Evolutionary conservation across 2,888 invertebrate species (phyloP), one percentile per base, ranked within the genome.

Genomic region (Atrina japonica): DNA sequence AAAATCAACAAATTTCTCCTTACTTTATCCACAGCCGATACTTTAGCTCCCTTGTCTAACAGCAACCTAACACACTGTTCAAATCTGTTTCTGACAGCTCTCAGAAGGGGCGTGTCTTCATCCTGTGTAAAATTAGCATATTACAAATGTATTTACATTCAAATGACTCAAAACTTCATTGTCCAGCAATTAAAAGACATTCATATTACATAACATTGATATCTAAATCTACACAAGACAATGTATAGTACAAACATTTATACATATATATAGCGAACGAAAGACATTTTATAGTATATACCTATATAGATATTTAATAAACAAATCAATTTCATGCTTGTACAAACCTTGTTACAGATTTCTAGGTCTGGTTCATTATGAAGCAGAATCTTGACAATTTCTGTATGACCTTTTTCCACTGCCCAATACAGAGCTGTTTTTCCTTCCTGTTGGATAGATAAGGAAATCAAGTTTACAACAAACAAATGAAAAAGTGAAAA

Each of bases 381-480:
- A 43, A 99, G 92, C 65, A 99, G 91, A 60, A 90, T 80, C 90
- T 95, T 96, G 5, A 97, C 94, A 85, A 99, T 95, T 60, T 94
- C 93, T 53, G 94, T 93, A 89, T 98, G 96, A 45, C 96, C 96
- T 90, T 99, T 99, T 91, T 99, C 99, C 2, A 98, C 97, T 0
- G 98, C 97, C 88, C 97, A 96, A 90, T 98, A 99, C 18, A 97
- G 93, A 0, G 98, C 97, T 0, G 98, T 98, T 91, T 99, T 97
- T 82, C 95, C 94, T 89, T 99, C 99, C 93, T 94, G 82, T 21
- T 89, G 88, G n/a, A n/a, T n/a, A n/a, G n/a, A n/a, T n/a, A n/a
- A n/a, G n/a, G n/a, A n/a, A n/a, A n/a, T n/a, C 66, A 27, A 16
- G 67, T 66, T 70, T 40, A 53, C n/a, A 14, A 45, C 55, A 65